A percentile compares a stretch with the other conserved stretches of the same genome.
Conservation (phyloP, 2,113 vertebrate genomes). For the Rhinoderma darwinii region DNA sequence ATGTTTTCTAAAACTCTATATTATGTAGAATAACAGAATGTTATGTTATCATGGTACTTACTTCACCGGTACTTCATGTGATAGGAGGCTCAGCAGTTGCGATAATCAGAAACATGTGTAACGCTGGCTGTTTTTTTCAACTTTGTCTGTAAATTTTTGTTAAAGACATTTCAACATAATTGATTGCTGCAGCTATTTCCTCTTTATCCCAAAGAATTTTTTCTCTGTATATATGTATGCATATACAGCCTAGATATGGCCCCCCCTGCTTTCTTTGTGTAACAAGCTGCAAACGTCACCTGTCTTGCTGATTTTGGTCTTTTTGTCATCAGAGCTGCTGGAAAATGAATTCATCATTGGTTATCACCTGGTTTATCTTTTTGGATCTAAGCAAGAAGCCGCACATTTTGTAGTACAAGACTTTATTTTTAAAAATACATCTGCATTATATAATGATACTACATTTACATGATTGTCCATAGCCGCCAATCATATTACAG, state of each 20-base stretch:
- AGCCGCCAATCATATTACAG: too few relatives aligned
- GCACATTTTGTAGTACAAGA: neutral
- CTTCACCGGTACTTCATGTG: slow-evolving; percentile 32
- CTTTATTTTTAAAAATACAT: neutral
- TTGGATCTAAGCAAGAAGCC: neutral
- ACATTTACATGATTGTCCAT: neutral
- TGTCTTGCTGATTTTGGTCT: neutral
- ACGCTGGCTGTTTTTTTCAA: slow-evolving; percentile 62
- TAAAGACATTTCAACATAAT: slow-evolving; percentile 63
- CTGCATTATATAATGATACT: neutral
- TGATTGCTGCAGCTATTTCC: slow-evolving; percentile 67
- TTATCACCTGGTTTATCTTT: neutral
- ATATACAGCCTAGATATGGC: neutral
- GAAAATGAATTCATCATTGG: neutral
- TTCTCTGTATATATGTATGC: slow-evolving; percentile 20
- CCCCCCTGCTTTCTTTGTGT: neutral
- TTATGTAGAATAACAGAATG: neutral
- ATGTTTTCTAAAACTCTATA: neutral
- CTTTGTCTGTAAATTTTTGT: slow-evolving; percentile 66
- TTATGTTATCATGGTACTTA: neutral
- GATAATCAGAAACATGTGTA: slow-evolving; percentile 74
- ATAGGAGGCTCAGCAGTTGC: slow-evolving; percentile 59
- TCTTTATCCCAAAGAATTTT: slow-evolving; percentile 58
- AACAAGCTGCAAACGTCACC: neutral
- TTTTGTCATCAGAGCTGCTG: neutral